These are phyloP conservation scores for Paradoxurus hermaphroditus DNA, from an alignment of 2,113 vertebrate species.

Conservation along the genomic window DNA sequence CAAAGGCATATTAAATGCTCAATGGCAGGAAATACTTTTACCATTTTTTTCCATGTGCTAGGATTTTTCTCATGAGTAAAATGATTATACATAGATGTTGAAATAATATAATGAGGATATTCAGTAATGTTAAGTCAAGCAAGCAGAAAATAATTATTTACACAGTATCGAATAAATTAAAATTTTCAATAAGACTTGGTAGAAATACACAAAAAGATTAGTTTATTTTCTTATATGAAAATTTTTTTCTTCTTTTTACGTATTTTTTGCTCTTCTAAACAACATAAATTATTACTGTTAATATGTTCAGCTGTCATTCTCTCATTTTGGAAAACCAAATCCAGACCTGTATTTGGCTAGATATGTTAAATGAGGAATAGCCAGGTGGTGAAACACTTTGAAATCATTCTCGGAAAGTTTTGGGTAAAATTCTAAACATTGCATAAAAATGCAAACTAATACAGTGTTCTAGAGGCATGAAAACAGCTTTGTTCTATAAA, in stretches of 20 bases:
- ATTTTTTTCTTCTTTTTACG: not conserved
- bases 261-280: not conserved
- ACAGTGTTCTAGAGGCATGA: conserved; percentile 39
- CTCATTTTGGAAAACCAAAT: not conserved
- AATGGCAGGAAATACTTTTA: not conserved
- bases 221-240: not conserved
- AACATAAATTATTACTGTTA: not conserved
- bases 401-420: conserved; percentile 47
- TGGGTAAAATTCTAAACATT: conserved; percentile 42
- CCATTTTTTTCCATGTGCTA: not conserved
- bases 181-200: not conserved
- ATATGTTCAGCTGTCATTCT: not conserved
- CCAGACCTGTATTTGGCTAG: not conserved
- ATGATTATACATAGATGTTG: not conserved
- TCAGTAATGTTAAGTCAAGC: not conserved
- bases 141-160: not conserved
- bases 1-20: not conserved
- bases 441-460: conserved; percentile 66
- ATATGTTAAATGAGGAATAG: not conserved
- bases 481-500: conserved; percentile 60
- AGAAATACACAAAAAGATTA: not conserved
- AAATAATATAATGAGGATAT: not conserved
- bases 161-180: not conserved
- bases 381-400: not conserved
- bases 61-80: not conserved